Evolutionary conservation across 2,888 invertebrate species (phyloP).

Genomic region (Leptinotarsa tumamoca): DNA sequence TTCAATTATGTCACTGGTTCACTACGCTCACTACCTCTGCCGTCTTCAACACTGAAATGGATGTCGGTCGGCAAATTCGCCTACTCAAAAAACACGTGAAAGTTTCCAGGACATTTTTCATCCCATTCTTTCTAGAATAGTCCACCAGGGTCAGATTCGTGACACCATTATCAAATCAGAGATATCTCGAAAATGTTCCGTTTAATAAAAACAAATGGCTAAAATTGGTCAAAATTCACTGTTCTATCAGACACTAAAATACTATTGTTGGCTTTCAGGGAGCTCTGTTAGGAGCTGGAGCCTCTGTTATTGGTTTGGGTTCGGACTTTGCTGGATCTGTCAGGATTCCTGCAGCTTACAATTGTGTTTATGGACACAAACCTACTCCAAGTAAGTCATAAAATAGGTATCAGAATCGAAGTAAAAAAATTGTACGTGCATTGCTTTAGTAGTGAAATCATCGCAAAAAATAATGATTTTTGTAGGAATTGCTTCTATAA

Average conservation of each 20-base stretch:
- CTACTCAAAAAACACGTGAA: too few relatives aligned
- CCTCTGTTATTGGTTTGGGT: conserved; percentile 82
- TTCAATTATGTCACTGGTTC: too few relatives aligned
- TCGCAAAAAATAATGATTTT: background rate
- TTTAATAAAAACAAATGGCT: too few relatives aligned
- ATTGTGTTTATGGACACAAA: conserved; percentile 90
- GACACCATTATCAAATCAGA: too few relatives aligned
- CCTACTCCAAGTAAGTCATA: conserved; percentile 75
- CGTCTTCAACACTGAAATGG: too few relatives aligned
- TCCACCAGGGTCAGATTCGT: too few relatives aligned
- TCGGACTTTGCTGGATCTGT: conserved; percentile 92
- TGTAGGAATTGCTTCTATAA: conserved; percentile 70
- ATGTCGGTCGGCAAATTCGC: too few relatives aligned
- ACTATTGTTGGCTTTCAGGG: conserved; percentile 66
- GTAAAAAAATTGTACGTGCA: background rate
- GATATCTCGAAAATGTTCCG: too few relatives aligned
- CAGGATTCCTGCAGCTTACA: conserved; percentile 85
- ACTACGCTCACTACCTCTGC: too few relatives aligned
- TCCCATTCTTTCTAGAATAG: too few relatives aligned
- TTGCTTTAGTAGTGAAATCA: background rate
- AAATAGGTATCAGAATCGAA: background rate
- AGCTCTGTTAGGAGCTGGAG: conserved; percentile 79
- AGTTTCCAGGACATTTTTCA: too few relatives aligned
- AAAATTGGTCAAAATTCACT: too few relatives aligned
- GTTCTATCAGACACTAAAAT: background rate